phyloP scores from a whole-genome alignment of 2,888 invertebrate genomes.

The Calliphora vomitoria region DNA sequence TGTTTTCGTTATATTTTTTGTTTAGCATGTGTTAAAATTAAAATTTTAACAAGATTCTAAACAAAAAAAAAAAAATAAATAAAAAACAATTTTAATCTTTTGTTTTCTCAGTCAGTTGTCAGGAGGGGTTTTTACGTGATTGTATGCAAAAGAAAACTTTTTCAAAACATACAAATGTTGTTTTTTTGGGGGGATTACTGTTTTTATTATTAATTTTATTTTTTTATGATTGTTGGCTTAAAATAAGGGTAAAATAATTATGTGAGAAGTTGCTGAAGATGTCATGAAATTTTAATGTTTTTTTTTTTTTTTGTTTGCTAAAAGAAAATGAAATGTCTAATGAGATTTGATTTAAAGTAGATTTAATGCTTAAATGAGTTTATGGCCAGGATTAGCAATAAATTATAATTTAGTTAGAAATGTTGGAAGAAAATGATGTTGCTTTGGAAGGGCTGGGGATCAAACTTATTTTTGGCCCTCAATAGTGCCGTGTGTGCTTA shows the following conservation, averaged over 20 bases:
- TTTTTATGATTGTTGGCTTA: conserved; percentile 38
- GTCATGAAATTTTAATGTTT: conserved; percentile 31
- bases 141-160: conserved; percentile 26
- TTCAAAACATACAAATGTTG: background rate
- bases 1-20: conserved; percentile 18
- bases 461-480: too few relatives aligned
- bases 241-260: conserved; percentile 65
- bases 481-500: too few relatives aligned
- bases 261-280: conserved; percentile 8
- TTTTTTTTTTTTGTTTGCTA: background rate
- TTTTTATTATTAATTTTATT: conserved; percentile 44
- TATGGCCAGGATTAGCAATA: background rate
- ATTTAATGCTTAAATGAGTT: conserved; percentile 32
- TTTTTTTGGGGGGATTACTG: conserved; percentile 28
- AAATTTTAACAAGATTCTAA: conserved; percentile 59
- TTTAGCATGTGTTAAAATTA: conserved; percentile 63
- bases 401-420: background rate
- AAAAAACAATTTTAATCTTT: conserved; percentile 70
- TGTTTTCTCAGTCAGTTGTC: conserved; percentile 55
- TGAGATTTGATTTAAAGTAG: conserved; percentile 3
- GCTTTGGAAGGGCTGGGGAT: too few relatives aligned
- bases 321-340: conserved; percentile 1
- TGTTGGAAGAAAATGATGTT: too few relatives aligned
- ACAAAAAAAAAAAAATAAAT: conserved; percentile 23
- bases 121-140: conserved; percentile 34